Base-by-base conservation (phyloP, 2,797 vertebrate genomes). In the Myotis vivesi region DNA sequence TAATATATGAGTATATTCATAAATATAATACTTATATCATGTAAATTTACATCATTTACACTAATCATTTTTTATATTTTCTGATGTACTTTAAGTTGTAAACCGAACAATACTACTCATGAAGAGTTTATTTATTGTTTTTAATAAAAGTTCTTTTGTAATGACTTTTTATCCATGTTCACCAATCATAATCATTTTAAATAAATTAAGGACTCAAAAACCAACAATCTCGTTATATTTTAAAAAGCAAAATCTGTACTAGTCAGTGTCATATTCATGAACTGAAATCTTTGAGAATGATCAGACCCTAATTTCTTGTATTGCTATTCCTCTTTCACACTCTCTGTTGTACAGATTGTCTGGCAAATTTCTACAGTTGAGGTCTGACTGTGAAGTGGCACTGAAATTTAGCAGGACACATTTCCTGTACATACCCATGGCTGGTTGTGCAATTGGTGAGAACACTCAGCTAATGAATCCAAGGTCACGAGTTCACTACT, bases 291-390 rank as follows among this genome's bases (percentile, higher is more conserved):
- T 88, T 94, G 92, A 96, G 20, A 90, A 90, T 57, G 25, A 53
- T 92, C 72, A 89, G 94, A 88, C 2, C 23, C 59, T 88, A 89
- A 79, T 88, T 81, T 77, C n/a, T 77, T 49, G 3, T 41, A 19
- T 36, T 82, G 9, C 13, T 95, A n/a, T 75, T 2, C 49, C 2
- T 62, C 22, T 91, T 73, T 91, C 44, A 53, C 72, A 68, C 17
- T 66, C 8, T 88, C 73, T 57, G 17, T 38, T 59, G 12, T 91
- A 36, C 17, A 73, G 28, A 49, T 30, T 80, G 10, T 90, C 91
- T 97, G 93, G 92, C 71, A 93, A 94, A 88, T 94, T 88, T 95
- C 91, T 94, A 11, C 12, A 76, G 20, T 68, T 79, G 87, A 69
- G 28, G 49, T 92, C 33, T 90, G 41, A 94, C 19, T 72, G 51